Evolutionary conservation across 2,888 invertebrate species (phyloP), one percentile per base, ranked within the genome.

Genomic region (Amphimallon solstitiale): DNA sequence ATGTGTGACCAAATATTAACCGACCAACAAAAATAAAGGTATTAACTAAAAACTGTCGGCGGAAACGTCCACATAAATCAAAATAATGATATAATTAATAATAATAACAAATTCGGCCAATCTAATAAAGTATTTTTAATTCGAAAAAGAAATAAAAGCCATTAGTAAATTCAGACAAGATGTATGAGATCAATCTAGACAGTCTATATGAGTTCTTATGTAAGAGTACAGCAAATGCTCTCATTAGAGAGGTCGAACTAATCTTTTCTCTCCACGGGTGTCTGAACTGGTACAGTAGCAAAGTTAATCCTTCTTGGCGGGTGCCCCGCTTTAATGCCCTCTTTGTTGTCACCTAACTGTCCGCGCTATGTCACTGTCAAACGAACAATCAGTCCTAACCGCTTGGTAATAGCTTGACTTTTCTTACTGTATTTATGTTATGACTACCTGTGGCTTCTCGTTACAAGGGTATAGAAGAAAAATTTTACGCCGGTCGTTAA

Each of bases 321-420:
- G 68, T 65, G 67, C 66, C 63, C 61, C 40, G 54, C 43, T 69
- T 69, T 73, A 74, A 74, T 73, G 71, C 73, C 61, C 67, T 69
- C 69, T 75, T 75, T 76, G 75, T 76, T 75, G 75, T 75, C 75
- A 74, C 72, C 69, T 74, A 75, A 76, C 74, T 74, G 74, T 74
- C 74, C 71, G 67, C 73, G 73, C 72, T 75, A 70, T 75, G 73
- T 75, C 74, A 76, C 71, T 75, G 76, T 75, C 76, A 75, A 66
- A 67, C 63, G 68, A 65, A 72, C 72, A 75, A 69, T 69, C 69
- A 69, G 56, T 67, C 59, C 69, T 69, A 69, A 69, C 66, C 69
- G 62, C 69, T 64, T 54, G 66, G 69, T 67, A 67, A 69, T 69
- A 62, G 66, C 61, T 38, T 59, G 66, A 68, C 68, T 65, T 68